phyloP scores from a whole-genome alignment of 2,797 vertebrate genomes.

The Leucoraja ocellata region DNA sequence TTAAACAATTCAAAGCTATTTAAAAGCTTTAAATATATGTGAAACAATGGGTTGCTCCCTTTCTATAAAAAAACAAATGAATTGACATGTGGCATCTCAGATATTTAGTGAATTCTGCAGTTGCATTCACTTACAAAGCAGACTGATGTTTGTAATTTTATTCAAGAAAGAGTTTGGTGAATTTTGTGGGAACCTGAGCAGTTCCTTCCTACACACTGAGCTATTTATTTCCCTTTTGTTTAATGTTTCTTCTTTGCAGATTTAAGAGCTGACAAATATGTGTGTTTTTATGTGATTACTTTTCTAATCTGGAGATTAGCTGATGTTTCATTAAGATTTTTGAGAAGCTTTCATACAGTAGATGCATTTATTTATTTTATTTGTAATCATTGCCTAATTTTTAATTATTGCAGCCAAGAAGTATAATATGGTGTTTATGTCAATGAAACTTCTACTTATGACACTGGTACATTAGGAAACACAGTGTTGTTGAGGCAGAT shows the following conservation, averaged over 20 bases:
- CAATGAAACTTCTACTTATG: background rate
- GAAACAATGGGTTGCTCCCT: background rate
- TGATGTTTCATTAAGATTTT: background rate
- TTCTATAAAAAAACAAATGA: background rate
- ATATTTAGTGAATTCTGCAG: conserved; percentile 17
- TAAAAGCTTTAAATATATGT: background rate
- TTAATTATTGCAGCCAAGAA: background rate
- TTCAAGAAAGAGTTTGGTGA: too few species aligned
- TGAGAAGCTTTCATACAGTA: background rate
- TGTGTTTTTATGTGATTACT: background rate
- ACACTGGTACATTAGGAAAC: background rate
- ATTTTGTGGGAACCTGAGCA: too few species aligned
- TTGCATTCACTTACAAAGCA: conserved; percentile 12
- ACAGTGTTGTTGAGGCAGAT: background rate
- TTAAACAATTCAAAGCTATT: background rate
- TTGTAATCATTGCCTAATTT: background rate
- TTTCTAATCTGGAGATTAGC: background rate
- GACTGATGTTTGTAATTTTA: background rate
- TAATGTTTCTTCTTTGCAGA: background rate
- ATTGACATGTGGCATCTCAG: conserved; percentile 27
- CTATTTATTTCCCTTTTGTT: background rate
- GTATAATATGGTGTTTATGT: background rate
- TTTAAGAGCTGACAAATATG: background rate
- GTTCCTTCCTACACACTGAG: background rate
- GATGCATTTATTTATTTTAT: background rate